phyloP scores from a whole-genome alignment of 2,113 vertebrate species.

The Oreamnos americanus region DNA sequence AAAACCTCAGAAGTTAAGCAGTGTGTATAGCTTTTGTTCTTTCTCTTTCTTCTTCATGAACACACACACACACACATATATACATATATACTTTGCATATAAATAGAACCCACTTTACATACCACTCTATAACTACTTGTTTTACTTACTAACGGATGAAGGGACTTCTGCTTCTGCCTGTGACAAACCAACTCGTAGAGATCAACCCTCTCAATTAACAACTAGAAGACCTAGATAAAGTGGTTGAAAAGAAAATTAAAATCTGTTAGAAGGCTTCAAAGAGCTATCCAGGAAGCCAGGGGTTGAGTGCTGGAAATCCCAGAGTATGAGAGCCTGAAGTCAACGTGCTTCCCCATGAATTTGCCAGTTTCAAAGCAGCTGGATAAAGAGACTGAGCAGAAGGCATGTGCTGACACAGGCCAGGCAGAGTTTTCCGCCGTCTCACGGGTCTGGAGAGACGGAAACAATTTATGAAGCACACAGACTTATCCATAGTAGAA shows the following conservation, averaged over 20 bases:
- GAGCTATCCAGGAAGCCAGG: background rate
- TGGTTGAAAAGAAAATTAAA: background rate
- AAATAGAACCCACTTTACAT: background rate
- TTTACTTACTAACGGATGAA: background rate
- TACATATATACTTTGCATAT: background rate
- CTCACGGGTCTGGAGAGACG: background rate
- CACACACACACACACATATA: background rate
- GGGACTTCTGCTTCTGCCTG: background rate
- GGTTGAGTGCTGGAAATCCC: background rate
- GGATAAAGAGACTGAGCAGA: background rate
- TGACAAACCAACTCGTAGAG: background rate
- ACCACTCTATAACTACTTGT: background rate
- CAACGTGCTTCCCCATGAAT: background rate
- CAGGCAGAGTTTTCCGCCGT: background rate
- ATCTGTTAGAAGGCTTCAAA: background rate
- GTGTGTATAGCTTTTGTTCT: background rate
- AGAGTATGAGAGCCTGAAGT: background rate
- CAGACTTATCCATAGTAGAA: background rate
- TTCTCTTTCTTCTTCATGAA: background rate
- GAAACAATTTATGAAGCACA: background rate
- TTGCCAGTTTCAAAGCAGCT: background rate
- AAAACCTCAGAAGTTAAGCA: background rate
- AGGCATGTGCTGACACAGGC: background rate
- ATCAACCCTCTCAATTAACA: background rate
- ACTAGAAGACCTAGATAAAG: background rate